A percentile compares a stretch with the other conserved stretches of the same genome.
Conservation (phyloP, 2,113 vertebrate genomes). For the Chamaetylas fuelleborni region DNA sequence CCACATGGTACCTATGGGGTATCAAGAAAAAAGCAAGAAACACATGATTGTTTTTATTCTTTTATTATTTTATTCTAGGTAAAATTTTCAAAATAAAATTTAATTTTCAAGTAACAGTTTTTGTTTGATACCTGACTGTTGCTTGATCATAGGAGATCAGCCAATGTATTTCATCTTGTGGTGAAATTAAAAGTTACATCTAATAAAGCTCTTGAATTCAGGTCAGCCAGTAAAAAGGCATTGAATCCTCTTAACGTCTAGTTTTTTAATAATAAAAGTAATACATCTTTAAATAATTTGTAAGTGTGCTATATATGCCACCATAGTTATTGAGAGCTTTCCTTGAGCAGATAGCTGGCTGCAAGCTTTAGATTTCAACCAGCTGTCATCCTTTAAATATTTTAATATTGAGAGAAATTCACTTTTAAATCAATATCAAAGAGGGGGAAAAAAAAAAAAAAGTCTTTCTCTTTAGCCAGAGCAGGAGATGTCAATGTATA, state of each 20-base stretch:
- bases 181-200: conserved; percentile 8
- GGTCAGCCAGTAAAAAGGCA: conserved; percentile 25
- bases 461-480: conserved; percentile 16
- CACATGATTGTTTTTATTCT: neutral
- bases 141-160: neutral
- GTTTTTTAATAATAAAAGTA: conserved; percentile 43
- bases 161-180: conserved; percentile 1
- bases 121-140: conserved; percentile 9
- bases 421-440: conserved; percentile 70
- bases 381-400: conserved; percentile 66
- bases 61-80: neutral
- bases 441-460: neutral
- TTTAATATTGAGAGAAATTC: conserved; percentile 69
- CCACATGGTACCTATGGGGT: neutral
- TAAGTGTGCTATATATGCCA: conserved; percentile 24
- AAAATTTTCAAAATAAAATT: conserved; percentile 1
- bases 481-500: conserved; percentile 52
- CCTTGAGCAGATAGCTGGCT: conserved; percentile 23
- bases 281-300: conserved; percentile 68
- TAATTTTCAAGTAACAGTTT: conserved; percentile 11
- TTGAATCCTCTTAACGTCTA: conserved; percentile 42
- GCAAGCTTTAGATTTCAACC: conserved; percentile 39
- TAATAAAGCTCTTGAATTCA: conserved; percentile 46
- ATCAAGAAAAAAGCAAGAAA: neutral
- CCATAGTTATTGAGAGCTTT: conserved; percentile 38